A percentile compares a stretch with the other conserved stretches of the same genome.
Conservation (phyloP, 2,113 vertebrate species). For the Chaetops frenatus region DNA sequence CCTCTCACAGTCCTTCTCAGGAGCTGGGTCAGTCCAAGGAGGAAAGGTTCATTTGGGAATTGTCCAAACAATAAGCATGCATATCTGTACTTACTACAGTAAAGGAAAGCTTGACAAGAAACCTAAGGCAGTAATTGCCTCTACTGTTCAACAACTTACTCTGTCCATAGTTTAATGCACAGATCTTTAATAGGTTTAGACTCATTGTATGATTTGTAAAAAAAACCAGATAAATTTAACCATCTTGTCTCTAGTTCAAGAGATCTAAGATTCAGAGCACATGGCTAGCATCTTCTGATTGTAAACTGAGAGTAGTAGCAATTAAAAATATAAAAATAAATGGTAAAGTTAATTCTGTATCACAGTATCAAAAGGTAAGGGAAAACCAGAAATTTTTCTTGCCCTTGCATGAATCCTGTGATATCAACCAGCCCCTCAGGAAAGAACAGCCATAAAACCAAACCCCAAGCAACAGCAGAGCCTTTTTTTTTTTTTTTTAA, state of each 20-base stretch:
- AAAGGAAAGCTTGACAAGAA: not conserved
- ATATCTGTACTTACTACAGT: not conserved
- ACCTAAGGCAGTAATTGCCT: not conserved
- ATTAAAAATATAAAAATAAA: not conserved
- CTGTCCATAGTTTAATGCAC: not conserved
- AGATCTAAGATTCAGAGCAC: not conserved
- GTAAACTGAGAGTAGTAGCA: not conserved
- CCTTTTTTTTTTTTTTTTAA: not conserved
- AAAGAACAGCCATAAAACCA: not conserved
- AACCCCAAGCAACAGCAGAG: not conserved
- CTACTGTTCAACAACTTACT: not conserved
- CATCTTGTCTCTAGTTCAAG: not conserved
- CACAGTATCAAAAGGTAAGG: not conserved
- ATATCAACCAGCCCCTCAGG: not conserved
- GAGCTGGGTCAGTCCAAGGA: not conserved
- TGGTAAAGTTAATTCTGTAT: not conserved
- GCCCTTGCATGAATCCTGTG: not conserved
- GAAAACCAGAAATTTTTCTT: not conserved
- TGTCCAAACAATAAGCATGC: not conserved
- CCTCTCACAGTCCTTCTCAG: not conserved
- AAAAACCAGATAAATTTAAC: not conserved
- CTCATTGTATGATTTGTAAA: not conserved
- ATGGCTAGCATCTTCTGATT: not conserved
- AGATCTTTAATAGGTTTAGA: not conserved
- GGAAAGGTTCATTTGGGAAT: not conserved